A percentile compares a stretch with the other conserved stretches of the same genome.
Evolutionary conservation across 2,113 vertebrate species (phyloP).

Genomic region (Atlantisia rogersi): DNA sequence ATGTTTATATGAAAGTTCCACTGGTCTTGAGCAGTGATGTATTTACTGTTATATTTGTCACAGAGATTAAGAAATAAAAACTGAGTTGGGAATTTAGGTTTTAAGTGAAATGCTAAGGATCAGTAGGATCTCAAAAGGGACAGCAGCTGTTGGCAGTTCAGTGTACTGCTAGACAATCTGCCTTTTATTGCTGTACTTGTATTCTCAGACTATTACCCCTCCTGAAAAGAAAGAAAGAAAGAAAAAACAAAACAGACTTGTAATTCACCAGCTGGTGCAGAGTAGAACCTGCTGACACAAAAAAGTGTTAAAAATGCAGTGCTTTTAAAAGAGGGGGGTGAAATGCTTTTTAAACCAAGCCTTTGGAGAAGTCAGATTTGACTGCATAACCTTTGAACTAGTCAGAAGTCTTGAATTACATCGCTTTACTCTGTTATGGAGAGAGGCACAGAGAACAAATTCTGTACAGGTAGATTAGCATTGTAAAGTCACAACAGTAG

Average conservation of each 20-base stretch:
- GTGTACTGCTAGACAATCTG: not conserved
- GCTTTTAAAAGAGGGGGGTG: not conserved
- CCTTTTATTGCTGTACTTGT: conserved; percentile 10
- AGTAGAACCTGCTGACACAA: not conserved
- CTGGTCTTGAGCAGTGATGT: not conserved
- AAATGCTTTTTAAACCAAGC: conserved; percentile 40
- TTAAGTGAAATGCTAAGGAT: conserved; percentile 11
- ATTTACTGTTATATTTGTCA: conserved; percentile 45
- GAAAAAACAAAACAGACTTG: not conserved
- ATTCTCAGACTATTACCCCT: conserved; percentile 12
- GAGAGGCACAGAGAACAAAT: not conserved
- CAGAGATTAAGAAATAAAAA: conserved; percentile 56
- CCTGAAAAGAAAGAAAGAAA: not conserved
- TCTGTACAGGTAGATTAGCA: not conserved
- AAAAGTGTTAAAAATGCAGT: not conserved
- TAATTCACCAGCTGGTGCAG: conserved; percentile 28
- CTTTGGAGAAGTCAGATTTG: conserved; percentile 8
- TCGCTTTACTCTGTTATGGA: not conserved
- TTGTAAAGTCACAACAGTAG: not conserved
- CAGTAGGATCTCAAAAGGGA: not conserved
- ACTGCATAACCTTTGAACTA: not conserved
- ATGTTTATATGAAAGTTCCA: not conserved
- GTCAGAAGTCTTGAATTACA: not conserved
- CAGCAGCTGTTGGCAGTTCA: conserved; percentile 37
- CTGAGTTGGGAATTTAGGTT: conserved; percentile 36